Evolutionary conservation across 1,140 invertebrate genomes (phyloP).

Genomic region (Drosophila sechellia): DNA sequence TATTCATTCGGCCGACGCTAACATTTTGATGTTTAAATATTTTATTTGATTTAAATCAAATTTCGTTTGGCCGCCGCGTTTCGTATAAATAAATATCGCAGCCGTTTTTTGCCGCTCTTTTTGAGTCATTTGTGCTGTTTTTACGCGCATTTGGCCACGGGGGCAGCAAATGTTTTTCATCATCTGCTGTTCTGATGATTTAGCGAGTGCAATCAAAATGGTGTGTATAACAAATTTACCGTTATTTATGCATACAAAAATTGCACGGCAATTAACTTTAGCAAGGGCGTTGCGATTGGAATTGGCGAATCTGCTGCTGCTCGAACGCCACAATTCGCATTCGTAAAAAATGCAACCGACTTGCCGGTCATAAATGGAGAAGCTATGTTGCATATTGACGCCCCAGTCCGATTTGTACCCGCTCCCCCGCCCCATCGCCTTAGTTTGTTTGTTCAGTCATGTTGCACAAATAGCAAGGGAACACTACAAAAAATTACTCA

Average conservation of each 20-base stretch:
- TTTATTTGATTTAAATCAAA: constrained; percentile 58
- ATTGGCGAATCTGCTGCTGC: constrained; percentile 2
- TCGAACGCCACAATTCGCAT: constrained; percentile 10
- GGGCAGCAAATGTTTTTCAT: constrained; percentile 26
- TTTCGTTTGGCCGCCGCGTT: constrained; percentile 13
- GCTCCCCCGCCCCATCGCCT: too few relatives aligned
- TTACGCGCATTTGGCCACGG: constrained; percentile 59
- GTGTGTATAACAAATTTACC: constrained; percentile 83
- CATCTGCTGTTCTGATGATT: constrained; percentile 62
- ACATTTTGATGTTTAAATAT: constrained; percentile 33
- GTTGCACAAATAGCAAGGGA: constrained; percentile 61
- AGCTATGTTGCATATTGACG: constrained; percentile 65
- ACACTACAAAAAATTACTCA: constrained; percentile 2
- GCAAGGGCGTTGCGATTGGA: constrained; percentile 25
- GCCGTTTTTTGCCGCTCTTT: constrained; percentile 44
- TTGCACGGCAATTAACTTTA: constrained; percentile 82
- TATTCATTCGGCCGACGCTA: constrained; percentile 22
- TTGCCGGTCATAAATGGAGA: constrained; percentile 36
- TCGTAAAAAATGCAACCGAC: constrained; percentile 42
- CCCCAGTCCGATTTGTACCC: neutral
- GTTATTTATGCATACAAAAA: constrained; percentile 83
- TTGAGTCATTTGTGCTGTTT: constrained; percentile 67
- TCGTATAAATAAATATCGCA: constrained; percentile 30
- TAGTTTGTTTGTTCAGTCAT: constrained; percentile 4
- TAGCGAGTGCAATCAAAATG: constrained; percentile 79